Evolutionary conservation across 2,888 invertebrate genomes (phyloP).

Genomic region (Cheilosia urbana): DNA sequence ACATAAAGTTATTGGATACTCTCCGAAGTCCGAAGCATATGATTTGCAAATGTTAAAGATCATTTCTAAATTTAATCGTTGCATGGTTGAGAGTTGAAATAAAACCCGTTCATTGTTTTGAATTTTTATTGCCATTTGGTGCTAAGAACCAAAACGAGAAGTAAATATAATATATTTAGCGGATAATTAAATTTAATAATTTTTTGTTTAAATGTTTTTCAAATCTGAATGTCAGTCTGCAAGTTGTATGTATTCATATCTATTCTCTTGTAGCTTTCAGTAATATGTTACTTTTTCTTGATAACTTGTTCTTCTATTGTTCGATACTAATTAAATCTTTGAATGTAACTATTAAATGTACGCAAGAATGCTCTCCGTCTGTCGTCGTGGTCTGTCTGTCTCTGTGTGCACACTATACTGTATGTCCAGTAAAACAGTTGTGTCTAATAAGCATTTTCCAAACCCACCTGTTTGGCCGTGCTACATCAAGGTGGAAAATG

Average conservation of each 20-base stretch:
- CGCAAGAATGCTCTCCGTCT: constrained; percentile 25
- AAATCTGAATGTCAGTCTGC: no score
- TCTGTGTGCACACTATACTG: background rate
- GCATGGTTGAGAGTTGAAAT: background rate
- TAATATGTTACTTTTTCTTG: constrained; percentile 2
- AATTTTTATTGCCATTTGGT: no score
- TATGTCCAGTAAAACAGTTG: background rate
- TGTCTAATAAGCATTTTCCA: constrained; percentile 18
- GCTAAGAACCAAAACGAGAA: no score
- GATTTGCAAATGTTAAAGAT: background rate
- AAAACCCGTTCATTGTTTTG: no score
- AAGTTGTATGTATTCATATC: no score
- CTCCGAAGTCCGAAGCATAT: no score
- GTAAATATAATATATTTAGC: no score
- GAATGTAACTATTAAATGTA: constrained; percentile 8
- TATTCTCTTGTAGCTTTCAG: background rate
- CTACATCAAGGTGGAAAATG: constrained; percentile 30
- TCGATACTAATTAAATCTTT: constrained; percentile 7
- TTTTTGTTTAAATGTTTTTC: no score
- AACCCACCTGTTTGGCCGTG: constrained; percentile 38
- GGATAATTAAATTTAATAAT: no score
- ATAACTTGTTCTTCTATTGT: constrained; percentile 41
- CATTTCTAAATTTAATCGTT: constrained; percentile 1
- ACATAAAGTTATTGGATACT: background rate
- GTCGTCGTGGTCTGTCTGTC: background rate